Percentiles rank a stretch among this genome's conserved stretches.
Evolutionary conservation across 1,140 invertebrate species (phyloP).

Genomic region (Holotrichia oblita): DNA sequence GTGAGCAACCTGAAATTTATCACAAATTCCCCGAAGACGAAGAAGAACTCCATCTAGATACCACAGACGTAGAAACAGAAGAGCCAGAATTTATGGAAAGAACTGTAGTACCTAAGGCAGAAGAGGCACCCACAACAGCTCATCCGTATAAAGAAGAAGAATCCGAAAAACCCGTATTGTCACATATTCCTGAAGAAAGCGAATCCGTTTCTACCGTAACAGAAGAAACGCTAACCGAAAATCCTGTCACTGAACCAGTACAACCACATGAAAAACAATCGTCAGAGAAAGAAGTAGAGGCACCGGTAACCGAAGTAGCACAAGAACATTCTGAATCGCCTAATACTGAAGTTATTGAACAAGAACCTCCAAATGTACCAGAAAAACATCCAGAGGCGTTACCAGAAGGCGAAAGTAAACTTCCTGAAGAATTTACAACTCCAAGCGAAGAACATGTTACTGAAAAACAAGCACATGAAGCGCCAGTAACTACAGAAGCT

Average conservation of each 20-base stretch:
- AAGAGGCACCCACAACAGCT: conserved; percentile 45
- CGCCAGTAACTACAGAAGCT: conserved; percentile 35
- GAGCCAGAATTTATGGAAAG: conserved; percentile 42
- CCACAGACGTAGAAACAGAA: conserved; percentile 45
- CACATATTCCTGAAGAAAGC: neutral
- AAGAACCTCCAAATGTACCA: neutral
- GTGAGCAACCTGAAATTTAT: neutral
- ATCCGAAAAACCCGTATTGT: neutral
- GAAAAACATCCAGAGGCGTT: conserved; percentile 32
- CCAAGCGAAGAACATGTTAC: conserved; percentile 44
- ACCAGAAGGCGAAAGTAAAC: neutral
- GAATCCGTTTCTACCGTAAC: neutral
- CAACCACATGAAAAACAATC: conserved; percentile 45
- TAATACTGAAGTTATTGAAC: neutral
- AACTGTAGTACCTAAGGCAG: conserved; percentile 42
- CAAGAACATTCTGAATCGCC: neutral
- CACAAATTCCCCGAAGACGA: neutral
- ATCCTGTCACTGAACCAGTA: conserved; percentile 49
- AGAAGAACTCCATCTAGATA: conserved; percentile 42
- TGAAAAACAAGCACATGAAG: conserved; percentile 33
- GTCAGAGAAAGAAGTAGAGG: conserved; percentile 36
- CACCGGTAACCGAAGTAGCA: conserved; percentile 41
- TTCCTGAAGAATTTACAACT: too few relatives aligned
- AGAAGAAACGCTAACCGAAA: conserved; percentile 40
- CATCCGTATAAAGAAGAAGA: conserved; percentile 40